These are phyloP conservation scores for Microlaimidae sp. DNA, from an alignment of 2,888 invertebrate species.

Conservation along the genomic window DNA sequence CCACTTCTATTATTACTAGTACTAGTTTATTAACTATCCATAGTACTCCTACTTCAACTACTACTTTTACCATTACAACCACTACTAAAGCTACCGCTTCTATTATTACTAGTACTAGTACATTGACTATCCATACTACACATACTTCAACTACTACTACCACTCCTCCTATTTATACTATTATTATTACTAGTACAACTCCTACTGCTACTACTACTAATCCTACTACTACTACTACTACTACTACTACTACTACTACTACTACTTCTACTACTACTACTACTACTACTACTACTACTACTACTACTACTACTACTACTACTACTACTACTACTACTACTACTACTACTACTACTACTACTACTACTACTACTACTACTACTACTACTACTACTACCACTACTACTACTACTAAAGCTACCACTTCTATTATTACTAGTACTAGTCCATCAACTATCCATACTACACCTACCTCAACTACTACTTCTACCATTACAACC, in stretches of 20 bases:
- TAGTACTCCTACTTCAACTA: no score
- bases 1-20: slow-evolving; percentile 1
- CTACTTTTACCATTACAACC: no score
- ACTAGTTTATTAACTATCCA: no score
- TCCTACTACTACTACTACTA: no score
- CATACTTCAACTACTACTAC: neutral
- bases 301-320: slow-evolving; percentile 9
- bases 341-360: slow-evolving; percentile 9
- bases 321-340: slow-evolving; percentile 9
- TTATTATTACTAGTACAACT: no score
- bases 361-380: slow-evolving; percentile 9
- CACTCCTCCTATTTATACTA: no score
- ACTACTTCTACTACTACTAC: slow-evolving; percentile 8
- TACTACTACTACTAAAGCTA: slow-evolving; percentile 5
- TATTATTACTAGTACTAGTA: neutral
- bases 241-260: slow-evolving; percentile 9
- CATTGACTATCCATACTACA: neutral
- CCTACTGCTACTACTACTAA: no score
- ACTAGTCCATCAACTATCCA: no score
- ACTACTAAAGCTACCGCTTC: no score
- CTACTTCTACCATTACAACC: no score
- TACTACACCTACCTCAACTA: no score
- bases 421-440: slow-evolving; percentile 4
- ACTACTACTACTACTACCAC: slow-evolving; percentile 8
- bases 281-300: slow-evolving; percentile 9